These are phyloP conservation scores for Cetoscarus ocellatus DNA, from an alignment of 2,797 vertebrate species.

Conservation along the genomic window DNA sequence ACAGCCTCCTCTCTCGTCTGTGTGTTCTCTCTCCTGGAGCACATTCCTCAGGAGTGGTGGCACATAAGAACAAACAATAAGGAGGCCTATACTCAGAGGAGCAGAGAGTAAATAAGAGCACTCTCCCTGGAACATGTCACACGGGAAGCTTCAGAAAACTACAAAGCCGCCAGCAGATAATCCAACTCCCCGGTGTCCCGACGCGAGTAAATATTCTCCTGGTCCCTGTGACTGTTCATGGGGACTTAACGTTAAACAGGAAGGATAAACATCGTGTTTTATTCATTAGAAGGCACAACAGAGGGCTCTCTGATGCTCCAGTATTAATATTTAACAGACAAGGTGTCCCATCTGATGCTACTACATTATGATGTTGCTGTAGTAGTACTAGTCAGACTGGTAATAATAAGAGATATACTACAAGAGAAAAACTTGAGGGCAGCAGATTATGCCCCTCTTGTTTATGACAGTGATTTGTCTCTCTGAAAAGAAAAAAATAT, in stretches of 20 bases:
- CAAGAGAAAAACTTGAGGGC: slow-evolving; percentile 9
- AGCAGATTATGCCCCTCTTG: too few species aligned
- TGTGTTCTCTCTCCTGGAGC: slow-evolving; percentile 50
- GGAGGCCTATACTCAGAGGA: slow-evolving; percentile 78
- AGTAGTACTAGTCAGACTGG: slow-evolving; percentile 27
- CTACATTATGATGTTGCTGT: slow-evolving; percentile 31
- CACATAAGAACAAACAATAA: slow-evolving; percentile 83
- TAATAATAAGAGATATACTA: neutral
- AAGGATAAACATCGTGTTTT: slow-evolving; percentile 87
- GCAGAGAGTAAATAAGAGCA: slow-evolving; percentile 78
- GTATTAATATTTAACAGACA: slow-evolving; percentile 82
- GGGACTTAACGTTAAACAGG: slow-evolving; percentile 81
- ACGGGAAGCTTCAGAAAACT: slow-evolving; percentile 81
- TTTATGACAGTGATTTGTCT: too few species aligned
- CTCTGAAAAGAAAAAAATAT: too few species aligned
- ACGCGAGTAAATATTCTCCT: slow-evolving; percentile 84
- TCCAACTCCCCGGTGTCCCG: slow-evolving; percentile 77
- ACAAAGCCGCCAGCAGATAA: slow-evolving; percentile 85
- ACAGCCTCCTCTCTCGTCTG: slow-evolving; percentile 21
- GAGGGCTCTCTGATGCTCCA: slow-evolving; percentile 76
- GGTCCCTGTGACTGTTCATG: slow-evolving; percentile 82
- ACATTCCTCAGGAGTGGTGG: slow-evolving; percentile 69
- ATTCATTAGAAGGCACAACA: slow-evolving; percentile 85
- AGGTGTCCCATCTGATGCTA: slow-evolving; percentile 74
- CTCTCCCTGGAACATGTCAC: slow-evolving; percentile 81